A percentile compares a stretch with the other conserved stretches of the same genome.
phyloP scores from a whole-genome alignment of 2,797 vertebrate species.

The Zalophus californianus region DNA sequence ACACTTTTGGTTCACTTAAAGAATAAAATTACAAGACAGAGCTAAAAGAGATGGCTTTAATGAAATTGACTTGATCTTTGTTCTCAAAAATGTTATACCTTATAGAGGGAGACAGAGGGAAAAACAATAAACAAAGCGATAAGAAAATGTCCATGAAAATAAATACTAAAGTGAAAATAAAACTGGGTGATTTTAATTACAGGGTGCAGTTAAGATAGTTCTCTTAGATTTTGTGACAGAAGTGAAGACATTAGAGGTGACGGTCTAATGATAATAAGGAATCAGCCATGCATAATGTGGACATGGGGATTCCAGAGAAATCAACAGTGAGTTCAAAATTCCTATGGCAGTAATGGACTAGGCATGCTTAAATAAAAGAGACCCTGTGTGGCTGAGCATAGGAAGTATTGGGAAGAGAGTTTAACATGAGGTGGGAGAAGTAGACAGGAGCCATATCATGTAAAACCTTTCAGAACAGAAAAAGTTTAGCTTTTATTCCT shows the following conservation, averaged over 20 bases:
- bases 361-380: neutral
- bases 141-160: neutral
- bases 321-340: neutral
- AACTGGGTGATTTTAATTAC: neutral
- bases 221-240: neutral
- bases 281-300: neutral
- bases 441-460: neutral
- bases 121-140: neutral
- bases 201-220: rapidly evolving
- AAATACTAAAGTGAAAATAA: neutral
- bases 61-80: neutral
- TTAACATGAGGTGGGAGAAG: neutral
- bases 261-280: neutral
- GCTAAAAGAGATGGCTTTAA: neutral
- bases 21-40: neutral
- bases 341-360: neutral
- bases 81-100: neutral
- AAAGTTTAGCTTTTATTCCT: neutral
- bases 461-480: neutral
- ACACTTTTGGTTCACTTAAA: neutral
- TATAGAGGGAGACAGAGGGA: neutral
- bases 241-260: neutral
- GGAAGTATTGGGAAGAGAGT: neutral
- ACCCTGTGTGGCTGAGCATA: too few species aligned
- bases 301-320: neutral